Percentiles rank a stretch among this genome's conserved stretches.
Conservation (phyloP, 2,888 invertebrate genomes). For the Drosophila putrida region DNA sequence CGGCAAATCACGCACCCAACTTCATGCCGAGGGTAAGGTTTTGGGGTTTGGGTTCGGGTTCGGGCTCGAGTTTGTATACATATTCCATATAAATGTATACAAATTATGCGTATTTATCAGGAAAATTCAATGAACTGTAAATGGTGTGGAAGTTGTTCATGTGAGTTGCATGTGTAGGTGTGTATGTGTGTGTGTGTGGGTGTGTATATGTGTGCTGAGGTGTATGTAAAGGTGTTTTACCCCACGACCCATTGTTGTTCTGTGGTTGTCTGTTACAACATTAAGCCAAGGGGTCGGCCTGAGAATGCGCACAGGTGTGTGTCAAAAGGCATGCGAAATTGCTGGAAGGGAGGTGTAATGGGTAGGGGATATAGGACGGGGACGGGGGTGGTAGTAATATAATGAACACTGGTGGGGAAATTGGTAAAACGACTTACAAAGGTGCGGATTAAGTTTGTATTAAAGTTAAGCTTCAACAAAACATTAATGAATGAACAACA, state of each 20-base stretch:
- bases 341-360: not conserved
- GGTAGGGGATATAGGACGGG: not conserved
- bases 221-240: conserved; percentile 64
- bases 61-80: conserved; percentile 28
- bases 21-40: conserved; percentile 12
- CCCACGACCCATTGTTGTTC: conserved; percentile 61
- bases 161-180: conserved; percentile 35
- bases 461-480: conserved; percentile 37
- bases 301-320: conserved; percentile 77
- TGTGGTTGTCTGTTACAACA: conserved; percentile 75
- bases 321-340: conserved; percentile 69
- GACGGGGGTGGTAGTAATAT: conserved; percentile 13
- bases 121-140: conserved; percentile 79
- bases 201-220: conserved; percentile 9
- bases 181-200: conserved; percentile 30
- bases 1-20: conserved; percentile 73
- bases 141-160: conserved; percentile 77
- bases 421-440: conserved; percentile 14
- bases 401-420: conserved; percentile 28
- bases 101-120: conserved; percentile 79
- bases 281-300: conserved; percentile 67
- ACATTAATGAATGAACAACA: conserved; percentile 29
- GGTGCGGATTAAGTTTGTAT: conserved; percentile 27
- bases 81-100: conserved; percentile 70
- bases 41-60: not conserved